Conservation (phyloP, 2,888 invertebrate genomes). For the Eupithecia abbreviata region DNA sequence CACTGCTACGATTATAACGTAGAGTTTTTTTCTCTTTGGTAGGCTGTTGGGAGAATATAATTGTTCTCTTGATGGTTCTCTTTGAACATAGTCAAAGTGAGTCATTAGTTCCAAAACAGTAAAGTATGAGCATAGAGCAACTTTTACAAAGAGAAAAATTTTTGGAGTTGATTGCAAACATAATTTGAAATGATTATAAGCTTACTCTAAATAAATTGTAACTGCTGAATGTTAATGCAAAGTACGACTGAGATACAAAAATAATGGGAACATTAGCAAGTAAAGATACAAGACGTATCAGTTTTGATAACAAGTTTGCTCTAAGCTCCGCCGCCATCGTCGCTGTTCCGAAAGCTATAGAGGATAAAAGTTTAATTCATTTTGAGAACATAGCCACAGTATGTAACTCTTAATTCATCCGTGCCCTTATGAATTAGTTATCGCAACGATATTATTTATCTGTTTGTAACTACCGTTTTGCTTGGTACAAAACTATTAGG, state of each 20-base stretch:
- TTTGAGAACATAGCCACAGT: slow-evolving; percentile 60
- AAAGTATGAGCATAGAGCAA: not conserved
- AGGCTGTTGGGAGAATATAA: too few relatives aligned
- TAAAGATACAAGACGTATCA: slow-evolving; percentile 71
- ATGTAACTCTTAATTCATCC: slow-evolving; percentile 38
- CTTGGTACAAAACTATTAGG: not conserved
- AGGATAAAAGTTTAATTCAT: slow-evolving; percentile 57
- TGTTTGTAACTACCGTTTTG: too few relatives aligned
- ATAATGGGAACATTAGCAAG: slow-evolving; percentile 67
- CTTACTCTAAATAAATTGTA: not conserved
- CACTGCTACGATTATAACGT: too few relatives aligned
- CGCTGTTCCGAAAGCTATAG: slow-evolving; percentile 61
- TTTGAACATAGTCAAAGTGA: too few relatives aligned
- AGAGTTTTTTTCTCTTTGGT: too few relatives aligned
- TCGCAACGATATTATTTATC: not conserved
- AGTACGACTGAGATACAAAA: not conserved
- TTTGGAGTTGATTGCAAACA: not conserved
- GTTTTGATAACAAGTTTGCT: slow-evolving; percentile 73
- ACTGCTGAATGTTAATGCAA: not conserved
- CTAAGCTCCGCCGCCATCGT: slow-evolving; percentile 61
- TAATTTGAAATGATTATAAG: not conserved
- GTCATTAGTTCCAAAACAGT: too few relatives aligned
- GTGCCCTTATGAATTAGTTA: not conserved
- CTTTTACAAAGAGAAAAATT: not conserved
- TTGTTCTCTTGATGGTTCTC: too few relatives aligned